Evolutionary conservation across 2,113 vertebrate genomes (phyloP).

Genomic region (Myxocyprinus asiaticus): DNA sequence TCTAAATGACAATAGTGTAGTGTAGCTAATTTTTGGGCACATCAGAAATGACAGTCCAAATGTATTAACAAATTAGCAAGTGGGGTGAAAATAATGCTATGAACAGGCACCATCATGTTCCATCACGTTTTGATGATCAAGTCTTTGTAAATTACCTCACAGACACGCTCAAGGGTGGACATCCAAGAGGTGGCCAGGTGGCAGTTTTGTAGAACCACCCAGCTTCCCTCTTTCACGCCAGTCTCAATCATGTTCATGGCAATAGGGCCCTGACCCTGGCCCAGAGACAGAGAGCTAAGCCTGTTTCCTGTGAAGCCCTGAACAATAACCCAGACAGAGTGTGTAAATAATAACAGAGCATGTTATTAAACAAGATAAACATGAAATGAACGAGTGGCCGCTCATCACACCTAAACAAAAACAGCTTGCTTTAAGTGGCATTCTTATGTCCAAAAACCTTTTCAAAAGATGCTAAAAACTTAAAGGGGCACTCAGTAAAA

Average conservation of each 20-base stretch:
- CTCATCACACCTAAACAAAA: not conserved
- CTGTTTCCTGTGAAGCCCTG: slow-evolving; percentile 84
- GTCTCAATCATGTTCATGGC: slow-evolving; percentile 86
- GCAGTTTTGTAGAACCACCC: slow-evolving; percentile 91
- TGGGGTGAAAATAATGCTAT: not conserved
- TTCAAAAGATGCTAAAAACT: no score
- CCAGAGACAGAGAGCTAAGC: slow-evolving; percentile 86
- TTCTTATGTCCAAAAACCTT: no score
- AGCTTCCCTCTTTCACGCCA: slow-evolving; percentile 82
- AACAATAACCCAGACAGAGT: not conserved
- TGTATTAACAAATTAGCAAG: no score
- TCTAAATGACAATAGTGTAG: no score
- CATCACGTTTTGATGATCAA: not conserved
- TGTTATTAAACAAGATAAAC: not conserved
- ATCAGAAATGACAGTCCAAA: no score
- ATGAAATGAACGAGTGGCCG: not conserved
- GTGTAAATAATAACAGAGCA: not conserved
- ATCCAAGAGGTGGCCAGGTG: slow-evolving; percentile 93
- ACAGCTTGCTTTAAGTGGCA: no score
- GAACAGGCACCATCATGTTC: not conserved
- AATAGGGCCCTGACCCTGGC: slow-evolving; percentile 90
- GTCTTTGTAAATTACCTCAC: slow-evolving; percentile 76
- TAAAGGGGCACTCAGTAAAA: no score
- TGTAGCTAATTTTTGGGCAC: no score
- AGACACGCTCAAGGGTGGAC: slow-evolving; percentile 85